These are phyloP conservation scores for Hemibagrus guttatus DNA, from an alignment of 2,797 vertebrate genomes.

Conservation along the genomic window DNA sequence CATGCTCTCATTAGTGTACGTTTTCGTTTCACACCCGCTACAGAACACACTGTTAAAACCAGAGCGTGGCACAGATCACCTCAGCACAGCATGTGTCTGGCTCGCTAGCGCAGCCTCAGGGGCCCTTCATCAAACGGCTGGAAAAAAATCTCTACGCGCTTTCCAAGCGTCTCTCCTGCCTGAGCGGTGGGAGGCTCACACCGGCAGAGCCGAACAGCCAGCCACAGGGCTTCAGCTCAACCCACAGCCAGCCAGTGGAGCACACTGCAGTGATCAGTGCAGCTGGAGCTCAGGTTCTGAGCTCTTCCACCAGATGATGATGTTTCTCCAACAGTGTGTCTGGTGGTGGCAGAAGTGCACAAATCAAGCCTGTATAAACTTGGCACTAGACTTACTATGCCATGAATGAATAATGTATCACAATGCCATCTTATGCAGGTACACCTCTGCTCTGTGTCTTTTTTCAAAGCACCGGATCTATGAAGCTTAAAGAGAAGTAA, in stretches of 20 bases:
- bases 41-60: conserved; percentile 7
- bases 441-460: not conserved
- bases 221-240: conserved; percentile 13
- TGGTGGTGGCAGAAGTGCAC: not conserved
- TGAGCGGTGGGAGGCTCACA: not conserved
- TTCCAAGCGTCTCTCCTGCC: not conserved
- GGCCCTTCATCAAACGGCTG: conserved; percentile 20
- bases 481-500: not conserved
- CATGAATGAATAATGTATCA: conserved; percentile 1
- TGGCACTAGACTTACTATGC: not conserved
- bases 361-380: not conserved
- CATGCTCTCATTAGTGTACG: conserved; percentile 13
- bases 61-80: not conserved
- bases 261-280: conserved; percentile 23
- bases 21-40: not conserved
- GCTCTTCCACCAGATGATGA: conserved; percentile 6
- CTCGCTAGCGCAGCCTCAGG: not conserved
- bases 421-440: not conserved
- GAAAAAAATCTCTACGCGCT: not conserved
- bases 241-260: conserved; percentile 6
- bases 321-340: conserved; percentile 5
- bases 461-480: not conserved
- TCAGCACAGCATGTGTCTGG: not conserved
- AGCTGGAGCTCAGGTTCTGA: not conserved
- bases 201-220: not conserved